Conservation (phyloP, 2,797 vertebrate genomes). For the Mycteria americana region DNA sequence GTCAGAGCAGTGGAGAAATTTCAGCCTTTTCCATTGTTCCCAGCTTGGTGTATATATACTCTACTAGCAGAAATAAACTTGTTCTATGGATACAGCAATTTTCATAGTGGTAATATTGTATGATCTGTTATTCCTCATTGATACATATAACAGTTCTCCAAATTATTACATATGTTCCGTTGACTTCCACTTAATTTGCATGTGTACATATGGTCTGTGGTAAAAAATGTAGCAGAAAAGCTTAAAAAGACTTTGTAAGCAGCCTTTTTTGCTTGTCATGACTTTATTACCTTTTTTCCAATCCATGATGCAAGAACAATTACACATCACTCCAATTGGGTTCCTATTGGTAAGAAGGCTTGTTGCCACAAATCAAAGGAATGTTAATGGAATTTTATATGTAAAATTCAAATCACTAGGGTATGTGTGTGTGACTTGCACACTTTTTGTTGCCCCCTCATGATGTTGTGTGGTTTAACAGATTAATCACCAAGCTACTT, state of each 20-base stretch:
- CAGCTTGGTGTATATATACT: background rate
- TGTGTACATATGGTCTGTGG: background rate
- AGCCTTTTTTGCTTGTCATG: background rate
- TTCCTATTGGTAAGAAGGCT: background rate
- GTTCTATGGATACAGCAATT: background rate
- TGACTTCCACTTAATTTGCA: background rate
- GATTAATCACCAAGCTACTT: background rate
- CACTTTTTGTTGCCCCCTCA: background rate
- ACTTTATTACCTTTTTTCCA: background rate
- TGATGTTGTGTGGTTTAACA: background rate
- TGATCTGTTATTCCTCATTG: background rate
- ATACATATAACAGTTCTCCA: background rate
- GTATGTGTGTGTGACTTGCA: background rate
- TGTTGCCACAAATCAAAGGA: background rate
- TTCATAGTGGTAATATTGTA: background rate
- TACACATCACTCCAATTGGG: background rate
- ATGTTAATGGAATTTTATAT: background rate
- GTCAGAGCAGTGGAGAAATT: background rate
- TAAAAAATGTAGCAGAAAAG: background rate
- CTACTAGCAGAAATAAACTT: background rate
- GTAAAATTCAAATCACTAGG: background rate
- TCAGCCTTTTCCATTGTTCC: background rate
- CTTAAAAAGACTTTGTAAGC: background rate
- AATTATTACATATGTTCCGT: background rate
- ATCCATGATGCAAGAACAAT: background rate